Evolutionary conservation across 1,140 invertebrate species (phyloP).

Genomic region (Lepidurus couesii): DNA sequence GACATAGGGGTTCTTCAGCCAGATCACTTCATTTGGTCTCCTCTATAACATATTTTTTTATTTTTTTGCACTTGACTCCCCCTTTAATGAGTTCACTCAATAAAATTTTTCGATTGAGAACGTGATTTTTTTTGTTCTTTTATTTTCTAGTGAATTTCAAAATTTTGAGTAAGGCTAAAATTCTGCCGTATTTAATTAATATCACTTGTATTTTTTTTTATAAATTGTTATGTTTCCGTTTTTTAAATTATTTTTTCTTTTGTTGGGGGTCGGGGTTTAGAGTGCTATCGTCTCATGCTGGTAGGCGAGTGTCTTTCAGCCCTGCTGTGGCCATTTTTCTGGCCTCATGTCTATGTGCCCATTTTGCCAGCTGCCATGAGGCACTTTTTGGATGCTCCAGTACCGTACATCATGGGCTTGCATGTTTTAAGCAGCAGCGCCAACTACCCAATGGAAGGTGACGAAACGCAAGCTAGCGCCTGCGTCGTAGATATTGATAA

Average conservation of each 20-base stretch:
- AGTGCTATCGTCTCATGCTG: constrained; percentile 92
- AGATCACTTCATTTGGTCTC: no score
- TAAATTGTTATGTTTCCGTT: background rate
- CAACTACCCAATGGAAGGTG: constrained; percentile 24
- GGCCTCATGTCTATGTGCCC: constrained; percentile 99
- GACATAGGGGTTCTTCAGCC: no score
- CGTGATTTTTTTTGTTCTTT: no score
- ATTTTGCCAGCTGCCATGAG: constrained; percentile 90
- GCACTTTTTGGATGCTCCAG: constrained; percentile 97
- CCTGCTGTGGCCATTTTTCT: constrained; percentile 88
- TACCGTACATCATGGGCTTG: constrained; percentile 96
- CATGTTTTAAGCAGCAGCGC: constrained; percentile 27
- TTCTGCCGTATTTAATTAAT: no score
- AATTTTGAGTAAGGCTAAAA: no score
- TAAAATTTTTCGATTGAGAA: no score
- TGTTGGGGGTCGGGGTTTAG: constrained; percentile 47
- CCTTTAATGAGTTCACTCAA: no score
- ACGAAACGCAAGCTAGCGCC: constrained; percentile 62
- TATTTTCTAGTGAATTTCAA: background rate
- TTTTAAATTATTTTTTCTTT: constrained; percentile 26
- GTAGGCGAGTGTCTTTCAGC: constrained; percentile 89
- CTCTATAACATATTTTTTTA: no score
- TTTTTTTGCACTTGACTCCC: no score
- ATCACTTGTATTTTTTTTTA: background rate
- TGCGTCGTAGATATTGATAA: constrained; percentile 96